Evolutionary conservation across 92 coral and sea anemone genomes (phyloP).

Genomic region (Pocillopora meandrina): DNA sequence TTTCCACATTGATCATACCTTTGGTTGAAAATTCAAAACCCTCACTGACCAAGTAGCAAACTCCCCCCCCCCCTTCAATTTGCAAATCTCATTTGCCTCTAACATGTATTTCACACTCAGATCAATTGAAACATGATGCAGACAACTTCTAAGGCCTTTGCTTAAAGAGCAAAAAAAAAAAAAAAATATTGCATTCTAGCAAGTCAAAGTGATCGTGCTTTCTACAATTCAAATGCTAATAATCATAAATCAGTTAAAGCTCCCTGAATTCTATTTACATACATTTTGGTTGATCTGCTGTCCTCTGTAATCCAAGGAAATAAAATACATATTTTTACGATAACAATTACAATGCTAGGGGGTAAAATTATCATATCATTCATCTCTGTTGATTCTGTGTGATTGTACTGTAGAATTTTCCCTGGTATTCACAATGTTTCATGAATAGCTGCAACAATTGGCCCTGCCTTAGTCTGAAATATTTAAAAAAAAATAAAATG

Average conservation of each 20-base stretch:
- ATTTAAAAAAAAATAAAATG: neutral
- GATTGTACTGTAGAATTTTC: neutral
- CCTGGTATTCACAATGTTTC: constrained; percentile 68
- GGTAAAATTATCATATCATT: neutral
- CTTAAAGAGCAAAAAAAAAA: neutral
- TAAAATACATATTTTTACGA: neutral
- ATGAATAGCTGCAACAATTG: constrained; percentile 95
- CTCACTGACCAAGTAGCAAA: no score
- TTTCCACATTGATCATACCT: neutral
- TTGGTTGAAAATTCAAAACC: neutral
- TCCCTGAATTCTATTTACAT: no score
- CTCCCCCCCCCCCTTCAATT: neutral
- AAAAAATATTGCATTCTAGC: neutral
- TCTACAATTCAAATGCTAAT: no score
- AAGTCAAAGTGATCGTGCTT: no score
- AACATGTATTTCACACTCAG: neutral
- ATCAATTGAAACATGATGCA: no score
- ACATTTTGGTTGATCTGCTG: neutral
- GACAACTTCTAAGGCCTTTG: neutral
- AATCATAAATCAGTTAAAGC: no score
- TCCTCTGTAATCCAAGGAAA: neutral
- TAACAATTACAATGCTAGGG: neutral
- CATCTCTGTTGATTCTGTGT: neutral
- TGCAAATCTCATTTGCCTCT: neutral
- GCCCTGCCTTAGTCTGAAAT: constrained; percentile 85